These are phyloP conservation scores for Pogonognathellus flavescens DNA, from an alignment of 1,140 invertebrate species.

Conservation along the genomic window DNA sequence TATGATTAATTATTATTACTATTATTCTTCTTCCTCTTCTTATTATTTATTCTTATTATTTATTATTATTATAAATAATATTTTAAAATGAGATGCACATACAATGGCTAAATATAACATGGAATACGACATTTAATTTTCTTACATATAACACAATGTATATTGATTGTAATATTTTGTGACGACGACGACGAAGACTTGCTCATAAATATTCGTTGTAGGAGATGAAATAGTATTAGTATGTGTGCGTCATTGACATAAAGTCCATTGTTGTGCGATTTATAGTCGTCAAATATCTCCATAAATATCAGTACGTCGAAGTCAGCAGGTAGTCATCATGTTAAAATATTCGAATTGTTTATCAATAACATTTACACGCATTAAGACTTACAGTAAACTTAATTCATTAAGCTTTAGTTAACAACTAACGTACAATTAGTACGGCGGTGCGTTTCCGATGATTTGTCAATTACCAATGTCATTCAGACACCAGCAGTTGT, in stretches of 20 bases:
- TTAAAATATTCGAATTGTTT: slow-evolving; percentile 30
- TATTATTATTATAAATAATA: neutral
- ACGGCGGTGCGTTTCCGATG: slow-evolving; percentile 23
- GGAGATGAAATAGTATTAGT: neutral
- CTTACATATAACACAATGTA: slow-evolving; percentile 18
- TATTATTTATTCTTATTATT: too few species aligned
- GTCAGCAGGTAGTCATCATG: slow-evolving; percentile 5
- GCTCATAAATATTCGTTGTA: slow-evolving; percentile 23
- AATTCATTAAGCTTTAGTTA: slow-evolving; percentile 22
- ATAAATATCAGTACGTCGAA: slow-evolving; percentile 29
- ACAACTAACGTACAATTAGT: slow-evolving; percentile 23
- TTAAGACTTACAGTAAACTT: neutral
- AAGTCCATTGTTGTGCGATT: neutral
- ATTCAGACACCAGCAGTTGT: slow-evolving; percentile 13
- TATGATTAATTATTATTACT: too few species aligned
- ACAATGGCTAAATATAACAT: neutral
- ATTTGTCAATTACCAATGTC: slow-evolving; percentile 33
- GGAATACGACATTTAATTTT: slow-evolving; percentile 11
- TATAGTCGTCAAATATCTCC: slow-evolving; percentile 12
- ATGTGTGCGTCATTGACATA: neutral
- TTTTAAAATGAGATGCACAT: neutral
- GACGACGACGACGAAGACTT: slow-evolving; percentile 26
- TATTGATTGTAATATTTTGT: neutral
- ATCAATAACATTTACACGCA: slow-evolving; percentile 4
- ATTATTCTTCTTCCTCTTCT: too few species aligned